A percentile compares a stretch with the other conserved stretches of the same genome.
Evolutionary conservation across 2,797 vertebrate species (phyloP).

Genomic region (Hafferia zeledoni): DNA sequence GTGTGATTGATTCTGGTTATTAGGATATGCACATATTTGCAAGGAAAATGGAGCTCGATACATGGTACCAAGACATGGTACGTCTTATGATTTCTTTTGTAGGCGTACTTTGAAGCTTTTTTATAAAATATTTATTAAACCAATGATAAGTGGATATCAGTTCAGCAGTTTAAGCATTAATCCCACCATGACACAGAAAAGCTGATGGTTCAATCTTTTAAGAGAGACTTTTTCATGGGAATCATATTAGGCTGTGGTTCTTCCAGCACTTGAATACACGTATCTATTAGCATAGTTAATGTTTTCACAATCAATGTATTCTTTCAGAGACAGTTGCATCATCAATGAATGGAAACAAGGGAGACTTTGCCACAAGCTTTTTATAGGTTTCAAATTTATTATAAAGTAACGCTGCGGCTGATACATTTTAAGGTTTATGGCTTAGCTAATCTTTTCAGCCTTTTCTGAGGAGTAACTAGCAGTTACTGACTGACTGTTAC

Average conservation of each 20-base stretch:
- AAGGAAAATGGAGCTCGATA: neutral
- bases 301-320: neutral
- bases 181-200: neutral
- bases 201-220: neutral
- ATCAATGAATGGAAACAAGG: neutral
- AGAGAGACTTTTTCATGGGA: neutral
- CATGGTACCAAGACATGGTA: neutral
- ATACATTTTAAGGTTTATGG: neutral
- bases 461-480: neutral
- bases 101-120: neutral
- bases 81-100: neutral
- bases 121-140: neutral
- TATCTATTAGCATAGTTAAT: neutral
- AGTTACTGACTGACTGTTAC: neutral
- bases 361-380: neutral
- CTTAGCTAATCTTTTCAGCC: neutral
- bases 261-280: neutral
- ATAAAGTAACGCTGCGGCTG: neutral
- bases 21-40: slow-evolving; percentile 1
- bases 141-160: neutral
- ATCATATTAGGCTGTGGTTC: neutral
- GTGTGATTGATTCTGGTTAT: slow-evolving; percentile 8
- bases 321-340: neutral
- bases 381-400: neutral
- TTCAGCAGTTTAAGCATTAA: neutral